Base-by-base conservation (phyloP, 2,113 vertebrate genomes). In the Erpornis zantholeuca region DNA sequence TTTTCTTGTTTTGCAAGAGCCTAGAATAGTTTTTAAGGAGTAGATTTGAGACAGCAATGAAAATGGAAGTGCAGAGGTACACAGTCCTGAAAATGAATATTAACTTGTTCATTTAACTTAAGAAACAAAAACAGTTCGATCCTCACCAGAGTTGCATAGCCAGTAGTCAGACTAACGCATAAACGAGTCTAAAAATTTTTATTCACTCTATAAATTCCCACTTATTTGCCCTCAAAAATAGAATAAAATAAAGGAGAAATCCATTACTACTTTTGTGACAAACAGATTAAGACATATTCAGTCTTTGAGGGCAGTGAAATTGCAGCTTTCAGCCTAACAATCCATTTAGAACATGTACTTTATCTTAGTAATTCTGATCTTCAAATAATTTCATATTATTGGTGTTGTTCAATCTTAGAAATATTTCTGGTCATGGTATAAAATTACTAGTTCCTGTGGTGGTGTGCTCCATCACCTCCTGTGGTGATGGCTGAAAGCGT, bases 1-100 rank as follows among this genome's bases (percentile, higher is more conserved):
- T 97, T 98, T 88, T 97, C 98, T 97, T 99, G 98, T 91, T 97
- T 98, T 81, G 98, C 98, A 78, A 99, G 96, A 96, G 98, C 98
- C 99, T 99, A 82, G 53, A 70, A 81, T 47, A 86, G 50, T 82
- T 86, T 94, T 87, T 27, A 76, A 71, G 82, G 23, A 59, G 27
- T 28, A 79, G 33, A 82, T 71, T 42, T 94, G 31, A 86, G 33
- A 82, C 38, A 40, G 29, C 52, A 86, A 86, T 52, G 20, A 82
- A 88, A 88, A 71, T 20, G 2, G 57, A 92, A 91, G 21, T 28
- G 19, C 22, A 45, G 35, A 91, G 63, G 7, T 44, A 14, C 29
- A 68, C 16, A 78, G 33, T n/a, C 33, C 27, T 59, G 24, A 69
- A 79, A 63, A 89, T 2, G 1, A 90, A 83, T 68, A 68, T 18